Conservation (phyloP, 2,888 invertebrate genomes). For the Protodeltote pygarga region DNA sequence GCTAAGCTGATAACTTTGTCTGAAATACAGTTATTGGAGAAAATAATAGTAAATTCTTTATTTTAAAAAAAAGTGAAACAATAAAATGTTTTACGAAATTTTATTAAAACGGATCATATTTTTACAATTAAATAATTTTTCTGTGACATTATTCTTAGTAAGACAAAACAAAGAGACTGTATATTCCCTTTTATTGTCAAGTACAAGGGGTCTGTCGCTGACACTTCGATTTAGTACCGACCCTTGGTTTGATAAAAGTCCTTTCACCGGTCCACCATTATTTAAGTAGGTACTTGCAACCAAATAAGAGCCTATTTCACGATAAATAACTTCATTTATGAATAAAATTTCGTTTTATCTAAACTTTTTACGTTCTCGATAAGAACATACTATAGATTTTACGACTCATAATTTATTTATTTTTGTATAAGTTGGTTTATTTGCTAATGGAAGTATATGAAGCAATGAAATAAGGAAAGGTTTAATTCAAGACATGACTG, state of each 20-base stretch:
- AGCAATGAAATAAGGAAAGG: slow-evolving; percentile 20
- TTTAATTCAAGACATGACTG: slow-evolving; percentile 33
- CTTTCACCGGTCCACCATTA: slow-evolving; percentile 72
- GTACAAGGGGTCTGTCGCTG: slow-evolving; percentile 73
- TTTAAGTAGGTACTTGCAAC: slow-evolving; percentile 63
- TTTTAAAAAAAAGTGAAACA: background rate
- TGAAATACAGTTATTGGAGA: too few species aligned
- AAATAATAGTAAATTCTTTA: too few species aligned
- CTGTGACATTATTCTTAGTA: slow-evolving; percentile 40
- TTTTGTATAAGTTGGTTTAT: slow-evolving; percentile 11
- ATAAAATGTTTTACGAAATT: too few species aligned
- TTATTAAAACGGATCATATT: background rate
- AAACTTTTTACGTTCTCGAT: slow-evolving; percentile 8
- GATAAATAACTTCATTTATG: slow-evolving; percentile 46
- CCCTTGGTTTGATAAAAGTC: slow-evolving; percentile 80
- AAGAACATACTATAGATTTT: slow-evolving; percentile 1
- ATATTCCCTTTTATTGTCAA: slow-evolving; percentile 78
- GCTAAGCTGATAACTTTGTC: too few species aligned
- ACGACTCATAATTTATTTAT: slow-evolving; percentile 6
- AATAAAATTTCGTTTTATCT: slow-evolving; percentile 14
- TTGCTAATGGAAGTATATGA: slow-evolving; percentile 11
- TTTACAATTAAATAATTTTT: slow-evolving; percentile 21
- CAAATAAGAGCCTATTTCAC: slow-evolving; percentile 49
- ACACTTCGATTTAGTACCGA: slow-evolving; percentile 83
- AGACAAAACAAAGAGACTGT: slow-evolving; percentile 72